Evolutionary conservation across 2,888 invertebrate species (phyloP), one percentile per base, ranked within the genome.

Genomic region (Erebia ligea): DNA sequence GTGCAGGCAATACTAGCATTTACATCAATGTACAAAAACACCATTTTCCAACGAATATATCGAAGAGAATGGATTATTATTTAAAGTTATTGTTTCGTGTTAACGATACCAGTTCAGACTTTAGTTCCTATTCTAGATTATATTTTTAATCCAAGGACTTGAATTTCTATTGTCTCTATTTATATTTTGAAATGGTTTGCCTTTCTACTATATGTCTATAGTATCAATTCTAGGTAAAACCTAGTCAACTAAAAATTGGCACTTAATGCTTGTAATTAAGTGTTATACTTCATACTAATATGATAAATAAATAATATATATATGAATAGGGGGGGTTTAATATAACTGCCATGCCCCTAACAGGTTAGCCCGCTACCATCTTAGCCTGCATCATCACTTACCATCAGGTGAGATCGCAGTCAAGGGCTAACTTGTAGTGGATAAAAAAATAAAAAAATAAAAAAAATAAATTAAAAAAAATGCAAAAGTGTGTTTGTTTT

Each of bases 131-230:
- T 52, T 66, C 54, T 57, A 56, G 66, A 69, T 48, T 64, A 57
- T 64, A 64, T 58, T 69, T 72, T 69, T 64, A 66, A 58, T 21
- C 66, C 72, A 69, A 72, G 72, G 72, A 62, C 69, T 25, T 21
- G 25, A 69, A 63, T 62, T 72, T 66, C 56, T 66, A 34, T 40
- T 52, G 34, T 52, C 25, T 64, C 15, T 59, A 42, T 59, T 42
- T 34, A 10, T 45, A 6, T 1, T 13, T 52, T 17, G 1, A 52
- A 63, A 34, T 34, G 11, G 25, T 2, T 45, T 61, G 61, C 13
- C 45, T 45, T 45, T 45, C 61, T 45, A 42, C 45, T 45, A 34
- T 34, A 34, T 6, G 6, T 34, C 1, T 19, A 57, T 56, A 11
- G 6, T 25, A 25, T 11, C 5, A 13, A 1, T 25, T 5, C 56